phyloP scores from a whole-genome alignment of 2,888 invertebrate genomes.

The Bombylius discolor region DNA sequence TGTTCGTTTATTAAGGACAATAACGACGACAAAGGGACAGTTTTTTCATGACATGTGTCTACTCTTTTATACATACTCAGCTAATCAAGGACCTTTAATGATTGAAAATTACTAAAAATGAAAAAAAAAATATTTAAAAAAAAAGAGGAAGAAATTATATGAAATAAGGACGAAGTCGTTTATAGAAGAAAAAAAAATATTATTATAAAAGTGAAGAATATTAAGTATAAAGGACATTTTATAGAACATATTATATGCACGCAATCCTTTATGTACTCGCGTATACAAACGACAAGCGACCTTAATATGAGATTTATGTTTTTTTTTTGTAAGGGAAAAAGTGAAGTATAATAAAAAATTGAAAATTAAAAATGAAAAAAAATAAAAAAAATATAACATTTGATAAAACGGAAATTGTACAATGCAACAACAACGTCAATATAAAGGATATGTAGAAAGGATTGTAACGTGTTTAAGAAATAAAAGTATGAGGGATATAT shows the following conservation, averaged over 20 bases:
- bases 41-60: constrained; percentile 12
- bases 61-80: neutral
- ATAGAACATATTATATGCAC: neutral
- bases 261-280: neutral
- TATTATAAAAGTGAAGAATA: neutral
- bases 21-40: constrained; percentile 8
- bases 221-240: neutral
- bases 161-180: neutral
- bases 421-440: too few relatives aligned
- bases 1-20: neutral
- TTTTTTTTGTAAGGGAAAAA: too few relatives aligned
- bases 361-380: too few relatives aligned
- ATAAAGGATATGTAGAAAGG: too few relatives aligned
- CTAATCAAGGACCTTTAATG: constrained; percentile 11
- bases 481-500: too few relatives aligned
- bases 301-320: too few relatives aligned
- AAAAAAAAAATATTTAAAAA: too few relatives aligned
- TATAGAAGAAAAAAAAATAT: neutral
- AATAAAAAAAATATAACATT: too few relatives aligned
- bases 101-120: constrained; percentile 14
- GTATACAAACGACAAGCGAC: too few relatives aligned
- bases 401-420: too few relatives aligned
- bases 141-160: neutral
- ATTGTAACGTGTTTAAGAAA: too few relatives aligned
- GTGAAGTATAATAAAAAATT: too few relatives aligned